Evolutionary conservation across 2,797 vertebrate species (phyloP), one percentile per base, ranked within the genome.

Genomic region (Zonotrichia albicollis): DNA sequence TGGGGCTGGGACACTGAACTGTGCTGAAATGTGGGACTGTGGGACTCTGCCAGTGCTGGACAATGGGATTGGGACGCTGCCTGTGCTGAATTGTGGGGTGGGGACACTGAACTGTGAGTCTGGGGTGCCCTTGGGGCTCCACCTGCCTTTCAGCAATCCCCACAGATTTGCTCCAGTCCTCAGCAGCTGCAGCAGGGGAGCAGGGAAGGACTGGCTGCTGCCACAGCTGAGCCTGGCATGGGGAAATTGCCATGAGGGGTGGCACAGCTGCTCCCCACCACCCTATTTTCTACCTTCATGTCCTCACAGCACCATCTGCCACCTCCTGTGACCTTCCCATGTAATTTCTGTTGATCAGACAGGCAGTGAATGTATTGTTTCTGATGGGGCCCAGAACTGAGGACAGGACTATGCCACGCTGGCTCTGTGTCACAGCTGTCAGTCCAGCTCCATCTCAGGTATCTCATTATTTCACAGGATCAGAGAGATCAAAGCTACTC

Each of bases 401-500:
- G 74, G 65, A 18, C 32, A 15, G 0, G 3, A 15, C 75, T n/a
- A 81, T 57, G 74, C 78, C 14, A 2, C 7, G 67, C 34, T 8
- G 1, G 50, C 76, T 67, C 78, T 0, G 1, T 8, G 62, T 62
- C 16, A 0, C 71, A 71, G 81, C 93, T 71, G 64, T 27, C 76
- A 66, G 57, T 5, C 71, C 64, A 13, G 54, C 73, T 82, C 9
- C 4, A 40, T 60, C 80, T 80, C 10, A 5, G 58, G 21, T 76
- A 19, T 94, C 84, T 95, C 67, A 21, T 96, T 93, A 83, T 91
- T 89, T 87, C 73, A 6, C 97, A 99, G 99, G 98, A 99, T 95
- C 99, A 99, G 96, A 99, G 98, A 94, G 99, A 99, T 93, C 98
- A 99, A 95, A 98, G 98, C 58, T 99, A 99, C 95, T 99, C 99